Evolutionary conservation across 2,888 invertebrate genomes (phyloP), one percentile per base, ranked within the genome.

Genomic region (Mamestra brassicae): DNA sequence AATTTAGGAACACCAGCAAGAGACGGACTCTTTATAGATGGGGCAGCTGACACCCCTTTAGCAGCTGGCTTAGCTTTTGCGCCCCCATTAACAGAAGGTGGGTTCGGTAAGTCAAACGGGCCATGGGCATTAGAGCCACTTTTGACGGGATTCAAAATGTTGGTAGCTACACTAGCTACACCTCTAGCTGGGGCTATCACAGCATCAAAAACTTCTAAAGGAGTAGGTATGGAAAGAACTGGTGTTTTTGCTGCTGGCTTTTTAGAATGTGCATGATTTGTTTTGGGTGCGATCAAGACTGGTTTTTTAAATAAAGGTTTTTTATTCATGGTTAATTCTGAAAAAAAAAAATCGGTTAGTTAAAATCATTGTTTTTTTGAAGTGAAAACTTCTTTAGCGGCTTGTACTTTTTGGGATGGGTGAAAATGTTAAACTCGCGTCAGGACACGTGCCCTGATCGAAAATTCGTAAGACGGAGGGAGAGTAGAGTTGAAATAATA

Each of bases 51-150:
- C 1, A 10, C n/a, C 0, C 4, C 15, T 61, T 55, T 55, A 10
- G 55, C 1, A 17, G 10, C 42, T 6, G 26, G 0, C 3, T 67
- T 38, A 3, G 38, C 6, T 15, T 6, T 8, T 4, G 58, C 26
- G 10, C 17, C 2, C 50, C 15, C 17, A 17, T 17, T 36, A 0
- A 77, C 26, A 26, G 26, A 5, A 8, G 78, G 47, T 42, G 17
- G 4, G 8, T 50, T 34, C 0, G 74, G 74, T 4, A 57, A 15
- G 0, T 17, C 61, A 26, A 75, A 69, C 1, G 17, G 4, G 3
- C 38, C 60, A 0, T n/a, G 6, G 5, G 36, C 3, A 1, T n/a
- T 17, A n/a, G 42, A 0, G 0, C 2, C 2, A 1, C 52, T 0
- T 47, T 55, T 54, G 1, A 5, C 58, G 11, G 70, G 34, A 38